A percentile compares a stretch with the other conserved stretches of the same genome.
Evolutionary conservation across 2,888 invertebrate genomes (phyloP).

Genomic region (Apotomis capreana): DNA sequence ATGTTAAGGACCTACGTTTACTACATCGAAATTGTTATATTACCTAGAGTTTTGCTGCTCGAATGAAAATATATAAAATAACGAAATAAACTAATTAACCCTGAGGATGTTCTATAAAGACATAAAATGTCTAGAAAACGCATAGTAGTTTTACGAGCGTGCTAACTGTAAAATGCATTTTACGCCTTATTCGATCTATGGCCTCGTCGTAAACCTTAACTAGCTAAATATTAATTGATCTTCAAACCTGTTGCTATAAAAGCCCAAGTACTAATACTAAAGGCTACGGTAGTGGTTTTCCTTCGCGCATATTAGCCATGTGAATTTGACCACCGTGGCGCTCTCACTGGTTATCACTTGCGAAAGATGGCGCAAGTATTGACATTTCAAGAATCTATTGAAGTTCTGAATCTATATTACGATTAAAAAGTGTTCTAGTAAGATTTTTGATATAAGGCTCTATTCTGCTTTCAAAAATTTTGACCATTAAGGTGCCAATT

Average conservation of each 20-base stretch:
- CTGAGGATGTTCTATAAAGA: not conserved
- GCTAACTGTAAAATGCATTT: not conserved
- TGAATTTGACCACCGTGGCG: conserved; percentile 31
- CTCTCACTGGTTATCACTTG: conserved; percentile 40
- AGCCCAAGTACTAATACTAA: conserved; percentile 1
- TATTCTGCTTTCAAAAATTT: no score
- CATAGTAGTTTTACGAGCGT: not conserved
- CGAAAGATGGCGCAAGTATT: conserved; percentile 30
- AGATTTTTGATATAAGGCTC: no score
- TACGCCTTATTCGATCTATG: not conserved
- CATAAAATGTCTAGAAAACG: not conserved
- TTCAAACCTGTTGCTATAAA: conserved; percentile 27
- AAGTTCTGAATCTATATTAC: not conserved
- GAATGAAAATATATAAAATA: not conserved
- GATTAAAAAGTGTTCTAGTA: no score
- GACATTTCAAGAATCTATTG: conserved; percentile 20
- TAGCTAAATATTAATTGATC: conserved; percentile 14
- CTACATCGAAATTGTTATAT: not conserved
- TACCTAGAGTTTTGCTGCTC: not conserved
- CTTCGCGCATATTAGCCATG: conserved; percentile 39
- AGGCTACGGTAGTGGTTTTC: conserved; percentile 31
- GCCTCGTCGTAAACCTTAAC: conserved; percentile 10
- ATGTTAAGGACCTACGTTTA: conserved; percentile 1
- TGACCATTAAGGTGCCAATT: no score
- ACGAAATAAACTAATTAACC: not conserved